These are phyloP conservation scores for Coenonympha arcania DNA, from an alignment of 2,888 invertebrate species.

Conservation along the genomic window DNA sequence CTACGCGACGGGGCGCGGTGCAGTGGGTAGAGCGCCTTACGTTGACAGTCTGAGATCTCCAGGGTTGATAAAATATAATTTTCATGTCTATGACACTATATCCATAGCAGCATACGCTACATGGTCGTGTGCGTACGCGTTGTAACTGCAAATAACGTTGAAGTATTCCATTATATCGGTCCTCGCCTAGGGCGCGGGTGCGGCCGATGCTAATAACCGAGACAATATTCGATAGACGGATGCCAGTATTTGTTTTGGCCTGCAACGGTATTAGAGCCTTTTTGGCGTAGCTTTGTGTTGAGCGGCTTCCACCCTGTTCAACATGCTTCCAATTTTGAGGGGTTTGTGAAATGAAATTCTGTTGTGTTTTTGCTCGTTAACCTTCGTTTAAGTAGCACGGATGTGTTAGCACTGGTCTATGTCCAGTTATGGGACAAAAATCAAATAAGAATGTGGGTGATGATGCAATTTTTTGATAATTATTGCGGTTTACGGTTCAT, in stretches of 20 bases:
- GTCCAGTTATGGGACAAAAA: too few species aligned
- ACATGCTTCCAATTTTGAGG: constrained; percentile 6
- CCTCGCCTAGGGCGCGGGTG: constrained; percentile 60
- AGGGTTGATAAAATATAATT: too few species aligned
- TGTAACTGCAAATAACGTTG: constrained; percentile 69
- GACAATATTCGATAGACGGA: constrained; percentile 49
- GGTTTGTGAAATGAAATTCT: not conserved
- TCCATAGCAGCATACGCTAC: not conserved
- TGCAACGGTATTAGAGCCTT: constrained; percentile 21
- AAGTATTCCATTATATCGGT: constrained; percentile 73
- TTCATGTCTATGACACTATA: not conserved
- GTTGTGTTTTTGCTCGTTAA: not conserved
- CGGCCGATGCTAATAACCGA: constrained; percentile 70
- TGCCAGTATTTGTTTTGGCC: constrained; percentile 44
- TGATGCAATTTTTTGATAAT: too few species aligned
- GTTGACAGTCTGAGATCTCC: too few species aligned
- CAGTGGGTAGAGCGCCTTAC: too few species aligned
- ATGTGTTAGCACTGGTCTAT: too few species aligned
- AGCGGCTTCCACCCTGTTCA: constrained; percentile 15
- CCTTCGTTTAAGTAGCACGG: not conserved
- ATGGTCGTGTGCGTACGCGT: too few species aligned
- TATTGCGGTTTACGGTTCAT: too few species aligned
- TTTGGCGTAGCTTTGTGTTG: constrained; percentile 19
- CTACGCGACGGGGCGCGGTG: too few species aligned
- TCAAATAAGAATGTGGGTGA: too few species aligned